A percentile compares a stretch with the other conserved stretches of the same genome.
Evolutionary conservation across 2,797 vertebrate species (phyloP).

Genomic region (Pseudochirops cupreus): DNA sequence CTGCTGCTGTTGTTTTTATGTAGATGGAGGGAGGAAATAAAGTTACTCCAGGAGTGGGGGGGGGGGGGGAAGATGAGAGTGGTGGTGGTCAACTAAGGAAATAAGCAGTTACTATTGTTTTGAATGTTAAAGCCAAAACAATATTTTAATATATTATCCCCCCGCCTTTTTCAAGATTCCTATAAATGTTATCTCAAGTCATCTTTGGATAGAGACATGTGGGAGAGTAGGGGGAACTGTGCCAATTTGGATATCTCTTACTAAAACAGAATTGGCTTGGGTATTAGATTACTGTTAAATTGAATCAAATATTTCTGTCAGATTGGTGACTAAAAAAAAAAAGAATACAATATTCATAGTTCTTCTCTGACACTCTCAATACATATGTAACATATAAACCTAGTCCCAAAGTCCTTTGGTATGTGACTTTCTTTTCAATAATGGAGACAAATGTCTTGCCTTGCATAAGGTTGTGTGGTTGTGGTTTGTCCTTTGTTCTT

Average conservation of each 20-base stretch:
- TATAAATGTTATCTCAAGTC: neutral
- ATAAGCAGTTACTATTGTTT: neutral
- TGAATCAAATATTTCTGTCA: neutral
- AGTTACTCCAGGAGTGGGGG: neutral
- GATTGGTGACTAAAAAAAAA: neutral
- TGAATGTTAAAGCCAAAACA: neutral
- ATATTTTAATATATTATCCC: neutral
- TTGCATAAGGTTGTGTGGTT: neutral
- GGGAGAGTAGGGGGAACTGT: neutral
- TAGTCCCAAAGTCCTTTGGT: neutral
- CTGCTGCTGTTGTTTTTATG: neutral
- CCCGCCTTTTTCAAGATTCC: neutral
- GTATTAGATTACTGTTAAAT: neutral
- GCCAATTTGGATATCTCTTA: neutral
- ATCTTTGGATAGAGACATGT: neutral
- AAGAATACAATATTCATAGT: neutral
- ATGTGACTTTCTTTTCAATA: neutral
- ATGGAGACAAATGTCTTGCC: neutral
- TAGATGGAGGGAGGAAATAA: neutral
- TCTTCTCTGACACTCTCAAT: neutral
- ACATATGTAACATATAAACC: neutral
- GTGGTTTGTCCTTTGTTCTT: no score
- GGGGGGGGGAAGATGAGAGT: no score
- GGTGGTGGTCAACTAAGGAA: neutral
- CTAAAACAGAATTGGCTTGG: neutral